phyloP scores from a whole-genome alignment of 2,797 vertebrate genomes.

The Acanthopagrus latus region DNA sequence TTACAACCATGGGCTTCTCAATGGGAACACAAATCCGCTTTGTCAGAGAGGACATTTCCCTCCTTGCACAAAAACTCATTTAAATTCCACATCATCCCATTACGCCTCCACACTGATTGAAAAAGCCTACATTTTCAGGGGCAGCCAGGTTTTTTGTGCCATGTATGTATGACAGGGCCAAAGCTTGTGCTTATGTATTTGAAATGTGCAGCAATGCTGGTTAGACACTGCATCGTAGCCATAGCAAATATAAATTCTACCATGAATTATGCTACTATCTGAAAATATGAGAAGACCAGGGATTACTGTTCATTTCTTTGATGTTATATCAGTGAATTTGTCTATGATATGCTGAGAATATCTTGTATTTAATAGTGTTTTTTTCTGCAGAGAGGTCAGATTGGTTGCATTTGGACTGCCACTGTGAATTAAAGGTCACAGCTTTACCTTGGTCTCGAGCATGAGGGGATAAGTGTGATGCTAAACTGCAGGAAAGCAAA shows the following conservation, averaged over 20 bases:
- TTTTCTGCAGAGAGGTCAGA: slow-evolving; percentile 24
- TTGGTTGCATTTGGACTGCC: slow-evolving; percentile 12
- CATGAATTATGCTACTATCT: slow-evolving; percentile 25
- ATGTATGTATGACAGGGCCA: slow-evolving; percentile 48
- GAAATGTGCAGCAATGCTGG: slow-evolving; percentile 31
- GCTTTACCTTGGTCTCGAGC: slow-evolving; percentile 43
- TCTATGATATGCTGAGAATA: neutral
- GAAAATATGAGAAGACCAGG: neutral
- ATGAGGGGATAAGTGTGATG: slow-evolving; percentile 42
- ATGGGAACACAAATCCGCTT: slow-evolving; percentile 76
- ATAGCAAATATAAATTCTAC: slow-evolving; percentile 28
- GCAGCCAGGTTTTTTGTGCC: slow-evolving; percentile 40
- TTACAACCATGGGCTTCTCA: slow-evolving; percentile 65
- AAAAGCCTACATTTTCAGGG: slow-evolving; percentile 73
- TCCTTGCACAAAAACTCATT: slow-evolving; percentile 75
- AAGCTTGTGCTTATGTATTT: slow-evolving; percentile 41
- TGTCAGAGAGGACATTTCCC: slow-evolving; percentile 76
- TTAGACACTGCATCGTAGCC: slow-evolving; percentile 3
- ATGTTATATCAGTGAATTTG: slow-evolving; percentile 9
- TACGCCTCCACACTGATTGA: slow-evolving; percentile 77
- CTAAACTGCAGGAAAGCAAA: slow-evolving; percentile 54
- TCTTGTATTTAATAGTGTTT: neutral
- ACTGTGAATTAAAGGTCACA: slow-evolving; percentile 46
- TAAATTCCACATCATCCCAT: slow-evolving; percentile 79
- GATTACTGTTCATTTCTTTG: slow-evolving; percentile 18